Evolutionary conservation across 2,888 invertebrate species (phyloP), one percentile per base, ranked within the genome.

Genomic region (Pogonocherus hispidulus): DNA sequence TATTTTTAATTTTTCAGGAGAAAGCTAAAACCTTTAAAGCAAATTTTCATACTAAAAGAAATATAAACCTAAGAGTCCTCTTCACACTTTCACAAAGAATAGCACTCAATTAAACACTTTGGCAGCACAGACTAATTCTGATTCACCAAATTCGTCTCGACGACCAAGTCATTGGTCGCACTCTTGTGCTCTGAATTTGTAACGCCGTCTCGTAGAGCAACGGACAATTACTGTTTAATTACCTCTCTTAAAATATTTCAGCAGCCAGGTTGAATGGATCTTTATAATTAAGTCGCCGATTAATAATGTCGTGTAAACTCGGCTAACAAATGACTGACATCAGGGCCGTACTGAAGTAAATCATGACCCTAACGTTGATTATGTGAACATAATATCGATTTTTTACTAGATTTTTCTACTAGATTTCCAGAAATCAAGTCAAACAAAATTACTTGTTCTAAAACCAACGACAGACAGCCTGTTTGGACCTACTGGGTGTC

Each of bases 271-370:
- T 67, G 64, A 71, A 69, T 66, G 73, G 73, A 76, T 75, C 75
- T 73, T 72, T 59, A 64, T 74, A 76, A 76, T 76, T 73, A 73
- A 76, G 72, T 76, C 75, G 63, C 71, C 72, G 71, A 76, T 75
- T 73, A 77, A 77, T 77, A 74, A 75, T 72, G 73, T 59, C 72
- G 69, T 70, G 71, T 69, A 71, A 75, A 75, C 75, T 76, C 69
- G 70, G 70, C 71, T 70, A 76, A 77, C 75, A 73, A 73, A 74
- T 72, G 67, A 66, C 66, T 70, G 70, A 5, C n/a, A 41, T 14
- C 41, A 41, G 41, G 16, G 1, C 41, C n/a, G 41, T 9, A 41
- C 11, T 32, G 11, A 32, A 32, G 11, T 32, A n/a, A n/a, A 8
- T 27, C 27, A 27, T 8, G 3, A 8, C 8, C 8, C 27, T 27